Evolutionary conservation across 2,888 invertebrate species (phyloP).

Genomic region (Orthonevra nobilis): DNA sequence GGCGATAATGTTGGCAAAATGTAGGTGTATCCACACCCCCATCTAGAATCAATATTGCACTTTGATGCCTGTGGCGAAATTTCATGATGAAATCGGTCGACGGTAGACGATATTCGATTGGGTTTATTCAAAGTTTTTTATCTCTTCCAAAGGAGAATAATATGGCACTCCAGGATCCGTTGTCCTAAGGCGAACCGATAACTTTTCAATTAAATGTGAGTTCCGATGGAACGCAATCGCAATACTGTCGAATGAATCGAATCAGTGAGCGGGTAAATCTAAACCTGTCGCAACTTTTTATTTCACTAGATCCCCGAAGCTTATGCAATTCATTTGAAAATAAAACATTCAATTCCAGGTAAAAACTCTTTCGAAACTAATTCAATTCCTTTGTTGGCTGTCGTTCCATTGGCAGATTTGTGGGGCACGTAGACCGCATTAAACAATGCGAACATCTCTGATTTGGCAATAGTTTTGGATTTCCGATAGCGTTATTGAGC

Average conservation of each 20-base stretch:
- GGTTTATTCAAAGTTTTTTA: background rate
- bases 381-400: background rate
- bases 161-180: background rate
- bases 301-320: background rate
- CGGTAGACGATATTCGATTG: background rate
- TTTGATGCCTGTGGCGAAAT: conserved; percentile 1
- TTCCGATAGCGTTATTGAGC: too few relatives aligned
- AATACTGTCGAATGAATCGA: background rate
- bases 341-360: background rate
- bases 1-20: too few relatives aligned
- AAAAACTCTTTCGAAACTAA: background rate
- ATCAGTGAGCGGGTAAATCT: background rate
- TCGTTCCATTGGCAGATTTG: too few relatives aligned
- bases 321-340: background rate
- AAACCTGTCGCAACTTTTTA: conserved; percentile 4
- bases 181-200: conserved; percentile 13
- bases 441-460: too few relatives aligned
- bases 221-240: conserved; percentile 2
- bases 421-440: too few relatives aligned
- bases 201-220: conserved; percentile 22
- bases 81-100: background rate
- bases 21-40: too few relatives aligned
- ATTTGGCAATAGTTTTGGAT: too few relatives aligned
- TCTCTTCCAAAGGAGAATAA: background rate
- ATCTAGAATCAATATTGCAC: conserved; percentile 10